Evolutionary conservation across 2,797 vertebrate genomes (phyloP).

Genomic region (Eulemur coronatus): DNA sequence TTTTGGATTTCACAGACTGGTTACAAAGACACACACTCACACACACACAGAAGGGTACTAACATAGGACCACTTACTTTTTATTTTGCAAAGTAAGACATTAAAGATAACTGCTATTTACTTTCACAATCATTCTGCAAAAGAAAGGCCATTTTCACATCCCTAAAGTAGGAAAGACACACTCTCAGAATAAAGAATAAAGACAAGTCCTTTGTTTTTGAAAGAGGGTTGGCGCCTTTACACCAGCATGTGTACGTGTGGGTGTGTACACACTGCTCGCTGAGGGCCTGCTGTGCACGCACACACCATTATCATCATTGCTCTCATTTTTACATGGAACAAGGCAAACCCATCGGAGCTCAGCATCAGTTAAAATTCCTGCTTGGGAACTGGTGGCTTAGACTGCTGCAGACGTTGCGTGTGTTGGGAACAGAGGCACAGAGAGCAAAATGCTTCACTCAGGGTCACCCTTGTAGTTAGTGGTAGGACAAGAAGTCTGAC

Average conservation of each 20-base stretch:
- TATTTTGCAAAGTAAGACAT: not conserved
- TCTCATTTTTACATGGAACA: not conserved
- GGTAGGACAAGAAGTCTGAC: not conserved
- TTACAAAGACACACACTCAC: not conserved
- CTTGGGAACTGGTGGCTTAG: not conserved
- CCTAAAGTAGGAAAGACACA: not conserved
- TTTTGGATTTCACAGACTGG: not conserved
- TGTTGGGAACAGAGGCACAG: not conserved
- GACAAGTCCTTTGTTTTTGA: not conserved
- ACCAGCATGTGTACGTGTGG: rapidly evolving
- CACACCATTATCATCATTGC: not conserved
- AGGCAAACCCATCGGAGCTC: not conserved
- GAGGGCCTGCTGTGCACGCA: rapidly evolving
- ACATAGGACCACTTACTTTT: not conserved
- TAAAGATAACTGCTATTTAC: not conserved
- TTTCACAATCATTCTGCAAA: not conserved
- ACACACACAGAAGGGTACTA: not conserved
- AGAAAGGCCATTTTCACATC: not conserved
- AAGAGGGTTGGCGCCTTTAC: not conserved
- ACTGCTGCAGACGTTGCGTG: not conserved
- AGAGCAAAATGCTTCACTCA: not conserved
- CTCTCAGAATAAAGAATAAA: not conserved
- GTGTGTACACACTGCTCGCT: no score
- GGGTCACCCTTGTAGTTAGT: not conserved
- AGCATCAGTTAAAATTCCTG: not conserved